Base-by-base conservation (phyloP, 2,888 invertebrate genomes). In the Phyto melanocephala region DNA sequence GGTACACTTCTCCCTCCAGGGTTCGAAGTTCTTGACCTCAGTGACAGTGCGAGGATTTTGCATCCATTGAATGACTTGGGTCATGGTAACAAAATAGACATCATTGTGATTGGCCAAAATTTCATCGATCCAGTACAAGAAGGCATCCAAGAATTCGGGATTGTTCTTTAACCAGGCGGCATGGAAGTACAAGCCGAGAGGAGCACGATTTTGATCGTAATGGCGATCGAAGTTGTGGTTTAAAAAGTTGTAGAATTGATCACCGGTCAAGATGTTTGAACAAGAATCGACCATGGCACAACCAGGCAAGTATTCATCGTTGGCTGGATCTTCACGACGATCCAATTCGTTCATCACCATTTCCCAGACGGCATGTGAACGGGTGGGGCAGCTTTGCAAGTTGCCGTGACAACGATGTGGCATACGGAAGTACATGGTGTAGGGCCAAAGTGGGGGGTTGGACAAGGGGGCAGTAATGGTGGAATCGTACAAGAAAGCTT, bases 401-500 rank as follows among this genome's bases (percentile, higher is more conserved):
- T 97, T 97, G 84, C 97, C 97, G 90, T 97, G 97, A 89, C 98
- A 98, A 81, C 96, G 94, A 91, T 97, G 98, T 0, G 98, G 97
- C 96, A 98, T 97, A 88, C 96, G 95, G 94, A 97, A 98, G 93
- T 98, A 98, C 95, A 99, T 96, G 77, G 98, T 99, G 93, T 99
- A 99, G 2, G 99, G 99, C 99, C 99, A 99, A 85, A 97, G 94
- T 68, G 98, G 98, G 20, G 97, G 97, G 90, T 97, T 96, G 86
- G 95, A 96, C 42, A 97, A 92, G 0, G 97, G 96, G 1, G 97
- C 97, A 0, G 97, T 97, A 90, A 98, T 97, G 65, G 98, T 98
- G 52, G 98, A 97, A 91, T 99, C 98, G 90, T 98, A 99, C 58
- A 97, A 92, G 94, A 98, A 98, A 11, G 96, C 96, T 90, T 97